A percentile compares a stretch with the other conserved stretches of the same genome.
Conservation (phyloP, 37 sponge, comb jelly and placozoan species). For the Aphrocallistes beatrix region DNA sequence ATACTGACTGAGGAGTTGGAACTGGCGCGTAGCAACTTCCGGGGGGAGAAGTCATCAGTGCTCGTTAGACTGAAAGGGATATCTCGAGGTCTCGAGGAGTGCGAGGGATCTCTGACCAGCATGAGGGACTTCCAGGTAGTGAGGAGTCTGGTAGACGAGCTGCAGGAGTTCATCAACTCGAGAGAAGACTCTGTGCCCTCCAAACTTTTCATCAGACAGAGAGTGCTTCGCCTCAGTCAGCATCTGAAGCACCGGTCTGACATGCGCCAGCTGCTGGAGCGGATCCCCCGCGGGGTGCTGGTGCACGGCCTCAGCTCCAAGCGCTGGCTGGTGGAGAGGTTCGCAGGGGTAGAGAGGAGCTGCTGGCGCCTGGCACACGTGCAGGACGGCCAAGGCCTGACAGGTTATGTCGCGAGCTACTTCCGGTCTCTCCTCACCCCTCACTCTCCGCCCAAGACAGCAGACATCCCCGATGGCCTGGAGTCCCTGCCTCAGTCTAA, state of each 20-base stretch:
- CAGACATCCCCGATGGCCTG: not conserved
- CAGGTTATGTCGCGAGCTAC: not conserved
- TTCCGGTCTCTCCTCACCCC: not conserved
- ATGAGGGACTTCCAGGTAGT: not conserved
- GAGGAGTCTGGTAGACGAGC: not conserved
- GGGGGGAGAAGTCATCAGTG: not conserved
- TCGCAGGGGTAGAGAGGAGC: not conserved
- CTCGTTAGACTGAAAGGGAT: not conserved
- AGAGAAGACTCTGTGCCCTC: not conserved
- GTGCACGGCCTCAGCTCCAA: not conserved
- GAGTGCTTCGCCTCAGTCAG: not conserved
- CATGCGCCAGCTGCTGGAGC: not conserved
- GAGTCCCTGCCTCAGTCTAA: not conserved
- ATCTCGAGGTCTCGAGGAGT: not conserved
- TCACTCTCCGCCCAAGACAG: not conserved
- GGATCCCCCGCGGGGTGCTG: not conserved
- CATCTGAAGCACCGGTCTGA: not conserved
- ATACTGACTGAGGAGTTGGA: not conserved
- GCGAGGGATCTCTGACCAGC: not conserved
- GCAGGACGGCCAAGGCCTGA: not conserved
- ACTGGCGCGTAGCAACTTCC: not conserved
- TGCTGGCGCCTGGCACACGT: conserved; percentile 11
- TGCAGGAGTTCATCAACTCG: not conserved
- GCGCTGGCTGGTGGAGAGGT: not conserved
- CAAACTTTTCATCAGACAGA: not conserved